Evolutionary conservation across 2,888 invertebrate species (phyloP).

Genomic region (Pyralis farinalis): DNA sequence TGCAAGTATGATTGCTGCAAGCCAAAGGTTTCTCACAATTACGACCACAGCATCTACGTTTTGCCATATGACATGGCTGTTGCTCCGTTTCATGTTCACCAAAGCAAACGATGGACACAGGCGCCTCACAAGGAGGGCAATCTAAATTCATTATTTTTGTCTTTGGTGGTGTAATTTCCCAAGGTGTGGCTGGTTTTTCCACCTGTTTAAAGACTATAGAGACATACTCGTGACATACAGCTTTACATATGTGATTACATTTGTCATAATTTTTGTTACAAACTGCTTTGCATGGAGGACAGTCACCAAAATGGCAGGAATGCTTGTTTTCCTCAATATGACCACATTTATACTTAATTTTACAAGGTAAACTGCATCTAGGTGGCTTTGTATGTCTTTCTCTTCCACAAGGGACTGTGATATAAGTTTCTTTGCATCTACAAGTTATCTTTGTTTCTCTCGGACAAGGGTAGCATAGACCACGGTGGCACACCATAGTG

Average conservation of each 20-base stretch:
- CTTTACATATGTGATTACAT: slow-evolving; percentile 86
- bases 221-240: slow-evolving; percentile 88
- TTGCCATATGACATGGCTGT: slow-evolving; percentile 86
- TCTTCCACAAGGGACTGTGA: slow-evolving; percentile 93
- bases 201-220: slow-evolving; percentile 82
- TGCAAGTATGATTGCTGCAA: slow-evolving; percentile 91
- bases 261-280: slow-evolving; percentile 82
- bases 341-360: slow-evolving; percentile 91
- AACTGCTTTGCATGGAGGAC: slow-evolving; percentile 89
- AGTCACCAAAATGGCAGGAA: slow-evolving; percentile 90
- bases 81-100: slow-evolving; percentile 86
- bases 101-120: slow-evolving; percentile 86
- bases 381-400: slow-evolving; percentile 89
- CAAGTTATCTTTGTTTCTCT: slow-evolving; percentile 87
- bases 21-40: slow-evolving; percentile 85
- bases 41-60: slow-evolving; percentile 88
- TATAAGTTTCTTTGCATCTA: slow-evolving; percentile 88
- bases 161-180: slow-evolving; percentile 81
- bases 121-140: slow-evolving; percentile 87
- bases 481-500: slow-evolving; percentile 88
- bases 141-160: slow-evolving; percentile 78
- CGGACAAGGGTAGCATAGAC: slow-evolving; percentile 92
- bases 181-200: slow-evolving; percentile 83
- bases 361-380: slow-evolving; percentile 87
- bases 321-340: slow-evolving; percentile 87